Evolutionary conservation across 37 sponge, comb jelly and placozoan species (phyloP), one percentile per base, ranked within the genome.

Genomic region (Halisarca cf. caerulea): DNA sequence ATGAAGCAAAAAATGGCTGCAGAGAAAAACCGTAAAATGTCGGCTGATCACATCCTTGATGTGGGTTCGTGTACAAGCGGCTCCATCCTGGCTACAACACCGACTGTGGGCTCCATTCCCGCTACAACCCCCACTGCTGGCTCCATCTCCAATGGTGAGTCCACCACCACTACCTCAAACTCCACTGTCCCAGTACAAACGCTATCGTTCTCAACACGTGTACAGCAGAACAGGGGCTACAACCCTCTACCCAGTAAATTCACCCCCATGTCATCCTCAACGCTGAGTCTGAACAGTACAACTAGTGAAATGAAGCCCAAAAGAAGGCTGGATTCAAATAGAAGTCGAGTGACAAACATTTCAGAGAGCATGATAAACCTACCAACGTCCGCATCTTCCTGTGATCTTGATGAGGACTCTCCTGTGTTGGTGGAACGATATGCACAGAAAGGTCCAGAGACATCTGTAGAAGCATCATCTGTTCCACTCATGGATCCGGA

Each of bases 211-310:
- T 62, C 64, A 62, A 62, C 64, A 15, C 51, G 11, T 11, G 9
- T 14, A 11, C 51, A 47, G 51, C 25, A 62, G 64, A 62, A 8
- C 64, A 62, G 6, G 30, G 15, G 21, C 1, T 37, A 37, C 23
- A 74, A 74, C 77, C 77, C 77, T 21, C 77, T 74, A 20, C 77
- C 77, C 0, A 74, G 45, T 37, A 74, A 74, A 37, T 74, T 74
- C 36, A 37, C 77, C 6, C 77, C 77, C n/a, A 43, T 74, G 45
- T 74, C 40, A 42, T 74, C 77, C n/a, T 74, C 77, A 1, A 14
- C 45, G 15, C 42, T 40, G 44, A 74, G 77, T 6, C 77, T 74
- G 24, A 15, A n/a, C 30, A 62, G 64, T 28, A 62, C 25, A 7
- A 44, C 77, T 15, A 17, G 42, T 3, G 77, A 74, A 74, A 44